Evolutionary conservation across 2,113 vertebrate genomes (phyloP), one percentile per base, ranked within the genome.

Genomic region (Grallaria varia): DNA sequence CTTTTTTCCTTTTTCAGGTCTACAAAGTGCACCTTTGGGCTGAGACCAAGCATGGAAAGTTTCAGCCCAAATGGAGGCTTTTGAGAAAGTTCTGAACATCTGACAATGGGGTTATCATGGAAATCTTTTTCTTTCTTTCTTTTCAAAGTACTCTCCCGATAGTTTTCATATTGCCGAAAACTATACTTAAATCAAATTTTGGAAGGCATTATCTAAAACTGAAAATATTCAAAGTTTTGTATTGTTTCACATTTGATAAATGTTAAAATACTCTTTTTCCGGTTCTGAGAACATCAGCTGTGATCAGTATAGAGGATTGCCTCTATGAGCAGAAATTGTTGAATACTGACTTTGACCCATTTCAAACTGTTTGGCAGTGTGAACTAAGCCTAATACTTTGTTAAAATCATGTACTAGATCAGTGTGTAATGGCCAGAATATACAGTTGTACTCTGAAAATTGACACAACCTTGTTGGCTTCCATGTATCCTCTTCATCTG

Each of bases 51-150:
- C 95, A 97, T 94, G 95, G 95, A 97, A 96, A 97, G 95, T 96
- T 97, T 97, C 96, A 97, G 95, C 95, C 96, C 96, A 97, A 96
- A 96, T 97, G 93, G 95, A 95, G 96, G 93, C 93, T 97, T 97
- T 97, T 97, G 95, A 95, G 93, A 97, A 96, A 96, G 95, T 97
- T 96, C 95, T 97, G 95, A 97, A 96, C 95, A 97, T 97, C 95
- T 97, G 95, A 97, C 95, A 97, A 93, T 96, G 95, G 95, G 95
- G 95, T 97, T 96, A 96, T 96, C 88, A 78, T 96, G 96, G 90
- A 97, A 96, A 96, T 96, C 93, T 94, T 92, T 96, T 91, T 94
- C 92, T 95, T 88, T 93, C 95, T 97, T 92, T 96, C 95, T 96
- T 96, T 95, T 88, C 94, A 28, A 95, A 97, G 79, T 96, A 93